Conservation (phyloP, 2,888 invertebrate genomes). For the Anthrax anthrax region DNA sequence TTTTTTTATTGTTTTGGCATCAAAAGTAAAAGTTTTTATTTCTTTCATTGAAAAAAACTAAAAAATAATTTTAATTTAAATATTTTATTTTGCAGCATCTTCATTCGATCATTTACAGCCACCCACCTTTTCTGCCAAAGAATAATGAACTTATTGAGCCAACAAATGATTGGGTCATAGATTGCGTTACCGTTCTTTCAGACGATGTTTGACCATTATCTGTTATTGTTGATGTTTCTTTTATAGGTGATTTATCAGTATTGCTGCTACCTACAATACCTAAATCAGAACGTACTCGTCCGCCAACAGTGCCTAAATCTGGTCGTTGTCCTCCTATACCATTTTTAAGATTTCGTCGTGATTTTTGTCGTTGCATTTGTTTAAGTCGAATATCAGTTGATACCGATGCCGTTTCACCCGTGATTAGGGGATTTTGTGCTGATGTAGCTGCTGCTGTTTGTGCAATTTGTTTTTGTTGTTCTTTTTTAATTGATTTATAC, state of each 20-base stretch:
- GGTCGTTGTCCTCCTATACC: constrained; percentile 39
- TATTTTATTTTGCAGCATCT: too few relatives aligned
- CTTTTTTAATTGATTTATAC: constrained; percentile 12
- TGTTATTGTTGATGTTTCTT: constrained; percentile 6
- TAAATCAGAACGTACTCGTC: constrained; percentile 25
- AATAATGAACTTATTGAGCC: constrained; percentile 66
- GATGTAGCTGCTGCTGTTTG: constrained; percentile 17
- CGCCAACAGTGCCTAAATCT: constrained; percentile 44
- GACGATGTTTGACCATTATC: constrained; percentile 2
- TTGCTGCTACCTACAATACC: constrained; percentile 17
- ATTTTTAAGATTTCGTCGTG: constrained; percentile 35
- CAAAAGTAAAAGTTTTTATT: too few relatives aligned
- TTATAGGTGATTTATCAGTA: constrained; percentile 14
- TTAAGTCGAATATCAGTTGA: constrained; percentile 33
- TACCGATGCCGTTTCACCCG: too few relatives aligned
- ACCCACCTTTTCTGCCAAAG: constrained; percentile 74
- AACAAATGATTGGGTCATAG: constrained; percentile 39
- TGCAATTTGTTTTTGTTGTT: constrained; percentile 16
- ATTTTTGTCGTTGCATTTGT: constrained; percentile 40
- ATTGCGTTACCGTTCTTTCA: constrained; percentile 6
- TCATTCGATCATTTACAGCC: constrained; percentile 40
- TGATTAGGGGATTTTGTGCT: too few relatives aligned
- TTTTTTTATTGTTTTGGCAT: too few relatives aligned
- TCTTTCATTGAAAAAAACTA: too few relatives aligned
- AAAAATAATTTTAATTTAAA: too few relatives aligned